These are phyloP conservation scores for Xenopus petersii DNA, from an alignment of 2,797 vertebrate species.

Conservation along the genomic window DNA sequence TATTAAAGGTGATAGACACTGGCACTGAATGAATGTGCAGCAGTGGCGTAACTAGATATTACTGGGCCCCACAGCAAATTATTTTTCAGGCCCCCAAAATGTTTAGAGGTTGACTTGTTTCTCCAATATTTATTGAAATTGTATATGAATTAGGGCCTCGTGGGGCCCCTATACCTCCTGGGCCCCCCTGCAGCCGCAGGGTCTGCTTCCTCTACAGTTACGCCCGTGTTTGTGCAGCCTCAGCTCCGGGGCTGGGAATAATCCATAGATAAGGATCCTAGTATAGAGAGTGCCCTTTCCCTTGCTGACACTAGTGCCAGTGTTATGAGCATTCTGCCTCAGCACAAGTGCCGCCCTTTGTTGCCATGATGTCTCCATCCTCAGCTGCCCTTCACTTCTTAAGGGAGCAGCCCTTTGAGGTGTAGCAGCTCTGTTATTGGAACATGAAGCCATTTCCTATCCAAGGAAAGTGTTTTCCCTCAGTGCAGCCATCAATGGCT, in stretches of 20 bases:
- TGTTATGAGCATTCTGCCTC: slow-evolving; percentile 18
- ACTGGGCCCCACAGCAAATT: too few species aligned
- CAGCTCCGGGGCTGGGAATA: neutral
- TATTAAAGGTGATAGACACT: too few species aligned
- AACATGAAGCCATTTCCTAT: slow-evolving; percentile 66
- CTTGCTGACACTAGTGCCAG: slow-evolving; percentile 20
- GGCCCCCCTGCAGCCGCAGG: too few species aligned
- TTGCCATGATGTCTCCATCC: slow-evolving; percentile 19
- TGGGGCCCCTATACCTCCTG: too few species aligned
- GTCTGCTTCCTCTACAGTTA: too few species aligned
- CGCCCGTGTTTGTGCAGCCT: slow-evolving; percentile 16
- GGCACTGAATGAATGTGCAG: slow-evolving; percentile 4
- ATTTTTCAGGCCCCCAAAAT: too few species aligned
- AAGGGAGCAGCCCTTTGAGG: slow-evolving; percentile 17
- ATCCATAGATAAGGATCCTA: slow-evolving; percentile 5
- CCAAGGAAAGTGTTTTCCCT: slow-evolving; percentile 55
- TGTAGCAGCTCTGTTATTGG: slow-evolving; percentile 63
- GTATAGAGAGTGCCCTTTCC: neutral
- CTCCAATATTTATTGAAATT: too few species aligned
- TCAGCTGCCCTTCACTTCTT: slow-evolving; percentile 26
- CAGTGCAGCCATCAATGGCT: slow-evolving; percentile 55
- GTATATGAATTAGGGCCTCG: too few species aligned
- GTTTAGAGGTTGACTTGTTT: too few species aligned
- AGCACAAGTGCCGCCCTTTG: slow-evolving; percentile 15
- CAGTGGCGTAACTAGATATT: too few species aligned